These are phyloP conservation scores for Emberiza fucata DNA, from an alignment of 2,113 vertebrate species.

Conservation along the genomic window DNA sequence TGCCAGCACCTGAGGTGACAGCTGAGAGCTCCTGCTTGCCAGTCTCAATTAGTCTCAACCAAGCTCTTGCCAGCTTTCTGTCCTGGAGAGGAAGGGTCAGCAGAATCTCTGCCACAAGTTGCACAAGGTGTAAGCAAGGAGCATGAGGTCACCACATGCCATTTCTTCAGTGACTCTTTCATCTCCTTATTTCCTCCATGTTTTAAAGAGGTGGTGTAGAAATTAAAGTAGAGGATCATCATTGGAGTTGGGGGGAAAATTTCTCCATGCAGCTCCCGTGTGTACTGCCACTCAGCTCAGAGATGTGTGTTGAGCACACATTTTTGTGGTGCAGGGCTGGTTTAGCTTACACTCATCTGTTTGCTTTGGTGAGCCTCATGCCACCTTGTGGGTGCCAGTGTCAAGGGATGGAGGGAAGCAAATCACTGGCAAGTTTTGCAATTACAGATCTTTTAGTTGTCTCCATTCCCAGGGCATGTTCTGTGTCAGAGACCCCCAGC, in stretches of 20 bases:
- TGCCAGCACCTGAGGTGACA: background rate
- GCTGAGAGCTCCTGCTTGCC: background rate
- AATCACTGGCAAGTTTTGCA: background rate
- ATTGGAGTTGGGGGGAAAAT: fast-evolving
- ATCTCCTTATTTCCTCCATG: background rate
- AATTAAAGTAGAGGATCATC: background rate
- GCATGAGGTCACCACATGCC: background rate
- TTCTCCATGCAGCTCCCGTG: fast-evolving
- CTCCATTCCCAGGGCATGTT: background rate
- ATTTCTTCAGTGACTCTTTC: background rate
- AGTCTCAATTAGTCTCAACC: background rate
- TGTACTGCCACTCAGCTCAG: fast-evolving
- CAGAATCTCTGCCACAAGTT: background rate
- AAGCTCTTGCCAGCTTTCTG: background rate
- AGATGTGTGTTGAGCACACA: background rate
- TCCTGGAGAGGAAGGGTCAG: background rate
- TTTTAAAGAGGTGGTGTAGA: background rate
- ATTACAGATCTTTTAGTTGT: background rate
- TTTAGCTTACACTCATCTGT: background rate
- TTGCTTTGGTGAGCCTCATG: background rate
- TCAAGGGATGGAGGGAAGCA: background rate
- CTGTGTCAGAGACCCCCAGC: background rate
- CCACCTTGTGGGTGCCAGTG: background rate
- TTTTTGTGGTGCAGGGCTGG: background rate
- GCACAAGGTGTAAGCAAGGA: background rate